These are phyloP conservation scores for Orchesella cincta DNA, from an alignment of 1,140 invertebrate genomes.

Conservation along the genomic window DNA sequence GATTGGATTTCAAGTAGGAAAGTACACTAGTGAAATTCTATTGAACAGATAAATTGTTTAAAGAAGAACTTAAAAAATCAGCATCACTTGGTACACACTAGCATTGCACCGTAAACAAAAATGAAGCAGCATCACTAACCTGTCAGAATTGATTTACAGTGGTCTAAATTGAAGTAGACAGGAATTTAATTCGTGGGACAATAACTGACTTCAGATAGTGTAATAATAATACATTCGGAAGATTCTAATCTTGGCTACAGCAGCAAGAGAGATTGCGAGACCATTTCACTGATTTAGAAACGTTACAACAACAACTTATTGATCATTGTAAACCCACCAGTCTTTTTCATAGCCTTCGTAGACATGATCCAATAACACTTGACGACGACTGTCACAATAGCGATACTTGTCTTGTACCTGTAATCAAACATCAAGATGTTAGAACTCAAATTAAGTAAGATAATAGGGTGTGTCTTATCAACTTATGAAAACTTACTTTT, in stretches of 20 bases:
- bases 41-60: neutral
- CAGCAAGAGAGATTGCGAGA: constrained; percentile 8
- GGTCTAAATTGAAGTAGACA: neutral
- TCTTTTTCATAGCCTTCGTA: constrained; percentile 98
- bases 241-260: constrained; percentile 5
- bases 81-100: too few species aligned
- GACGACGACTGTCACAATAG: constrained; percentile 94
- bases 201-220: neutral
- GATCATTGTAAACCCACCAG: constrained; percentile 84
- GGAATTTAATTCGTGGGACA: neutral
- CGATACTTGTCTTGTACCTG: constrained; percentile 56
- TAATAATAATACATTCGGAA: constrained; percentile 21
- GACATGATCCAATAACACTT: constrained; percentile 92
- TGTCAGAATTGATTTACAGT: neutral
- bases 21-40: too few species aligned
- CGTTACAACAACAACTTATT: neutral
- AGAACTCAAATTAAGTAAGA: neutral
- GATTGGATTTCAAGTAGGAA: too few species aligned
- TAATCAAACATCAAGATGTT: constrained; percentile 30
- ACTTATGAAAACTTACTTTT: constrained; percentile 73
- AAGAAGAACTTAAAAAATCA: neutral
- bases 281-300: neutral
- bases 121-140: neutral
- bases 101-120: too few species aligned
- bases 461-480: neutral